These are phyloP conservation scores for Leptocoma aspasia DNA, from an alignment of 2,113 vertebrate species.

Conservation along the genomic window DNA sequence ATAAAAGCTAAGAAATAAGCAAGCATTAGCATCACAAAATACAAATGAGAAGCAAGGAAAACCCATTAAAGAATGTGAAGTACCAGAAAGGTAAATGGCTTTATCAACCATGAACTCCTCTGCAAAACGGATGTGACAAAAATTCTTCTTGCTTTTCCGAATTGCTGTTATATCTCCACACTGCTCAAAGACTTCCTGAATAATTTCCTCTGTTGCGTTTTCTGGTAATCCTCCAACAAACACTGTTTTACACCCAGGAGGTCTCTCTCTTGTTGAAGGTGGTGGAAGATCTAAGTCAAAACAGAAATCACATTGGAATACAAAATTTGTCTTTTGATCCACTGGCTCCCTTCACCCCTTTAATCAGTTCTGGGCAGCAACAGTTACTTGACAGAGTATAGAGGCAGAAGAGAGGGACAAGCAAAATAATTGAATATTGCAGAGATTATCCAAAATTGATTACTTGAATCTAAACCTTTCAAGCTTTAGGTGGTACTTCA, in stretches of 20 bases:
- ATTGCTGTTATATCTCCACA: slow-evolving; percentile 88
- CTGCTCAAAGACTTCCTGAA: slow-evolving; percentile 89
- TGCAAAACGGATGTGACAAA: slow-evolving; percentile 89
- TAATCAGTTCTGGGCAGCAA: neutral
- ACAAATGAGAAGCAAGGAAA: slow-evolving; percentile 38
- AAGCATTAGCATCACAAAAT: slow-evolving; percentile 58
- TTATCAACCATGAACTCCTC: slow-evolving; percentile 94
- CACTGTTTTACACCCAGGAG: slow-evolving; percentile 89
- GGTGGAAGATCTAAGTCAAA: slow-evolving; percentile 83
- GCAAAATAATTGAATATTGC: neutral
- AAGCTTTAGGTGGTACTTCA: neutral
- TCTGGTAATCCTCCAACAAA: slow-evolving; percentile 91
- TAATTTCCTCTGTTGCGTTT: slow-evolving; percentile 87
- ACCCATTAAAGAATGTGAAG: slow-evolving; percentile 61
- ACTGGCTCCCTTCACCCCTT: neutral
- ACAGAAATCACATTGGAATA: slow-evolving; percentile 61
- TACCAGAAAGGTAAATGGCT: slow-evolving; percentile 91
- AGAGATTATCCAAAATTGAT: neutral
- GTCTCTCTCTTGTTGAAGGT: slow-evolving; percentile 87
- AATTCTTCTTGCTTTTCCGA: slow-evolving; percentile 94
- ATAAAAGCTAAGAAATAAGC: slow-evolving; percentile 45
- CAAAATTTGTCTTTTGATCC: slow-evolving; percentile 25
- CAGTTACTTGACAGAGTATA: neutral
- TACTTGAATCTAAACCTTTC: neutral
- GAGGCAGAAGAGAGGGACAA: neutral